Conservation (phyloP, 2,113 vertebrate species). For the Dipodomys ordii region DNA sequence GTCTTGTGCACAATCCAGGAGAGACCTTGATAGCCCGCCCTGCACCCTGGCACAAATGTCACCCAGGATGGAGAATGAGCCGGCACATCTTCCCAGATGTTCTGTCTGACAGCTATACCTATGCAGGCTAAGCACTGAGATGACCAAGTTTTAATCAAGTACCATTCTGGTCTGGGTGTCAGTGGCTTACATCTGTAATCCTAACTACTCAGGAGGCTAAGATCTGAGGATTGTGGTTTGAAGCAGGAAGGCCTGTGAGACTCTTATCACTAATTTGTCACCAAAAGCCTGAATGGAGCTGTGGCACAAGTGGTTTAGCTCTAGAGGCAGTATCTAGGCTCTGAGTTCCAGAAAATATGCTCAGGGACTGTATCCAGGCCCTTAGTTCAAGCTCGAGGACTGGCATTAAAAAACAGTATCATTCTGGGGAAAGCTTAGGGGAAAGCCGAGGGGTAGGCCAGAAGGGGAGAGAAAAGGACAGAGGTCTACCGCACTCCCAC, state of each 20-base stretch:
- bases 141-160: not conserved
- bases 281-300: too few relatives aligned
- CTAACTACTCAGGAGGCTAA: too few relatives aligned
- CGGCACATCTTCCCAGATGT: not conserved
- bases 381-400: too few relatives aligned
- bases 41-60: accelerated
- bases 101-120: not conserved
- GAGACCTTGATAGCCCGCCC: not conserved
- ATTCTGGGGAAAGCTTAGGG: not conserved
- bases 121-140: not conserved
- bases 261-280: too few relatives aligned
- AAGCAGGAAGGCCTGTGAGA: too few relatives aligned
- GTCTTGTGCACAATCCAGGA: not conserved
- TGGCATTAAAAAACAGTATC: not conserved
- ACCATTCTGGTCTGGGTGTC: not conserved
- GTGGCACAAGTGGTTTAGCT: too few relatives aligned
- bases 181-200: too few relatives aligned
- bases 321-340: too few relatives aligned
- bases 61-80: not conserved
- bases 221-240: too few relatives aligned
- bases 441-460: not conserved
- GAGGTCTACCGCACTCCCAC: not conserved
- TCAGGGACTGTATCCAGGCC: too few relatives aligned
- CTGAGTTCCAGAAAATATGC: too few relatives aligned
- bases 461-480: not conserved